phyloP scores from a whole-genome alignment of 2,113 vertebrate species.

The Leptocoma aspasia region DNA sequence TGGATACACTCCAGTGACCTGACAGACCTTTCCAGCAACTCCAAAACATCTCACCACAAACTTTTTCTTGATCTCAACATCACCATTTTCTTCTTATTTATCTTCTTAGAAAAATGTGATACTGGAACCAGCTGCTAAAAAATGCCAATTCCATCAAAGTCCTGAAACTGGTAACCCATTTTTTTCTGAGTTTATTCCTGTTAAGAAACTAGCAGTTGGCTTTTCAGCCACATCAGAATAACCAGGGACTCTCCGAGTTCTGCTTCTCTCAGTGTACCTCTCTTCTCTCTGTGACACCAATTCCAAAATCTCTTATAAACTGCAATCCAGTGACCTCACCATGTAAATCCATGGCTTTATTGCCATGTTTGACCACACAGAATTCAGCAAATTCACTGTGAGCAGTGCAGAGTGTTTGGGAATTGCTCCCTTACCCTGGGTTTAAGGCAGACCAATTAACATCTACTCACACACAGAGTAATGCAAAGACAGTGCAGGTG shows the following conservation, averaged over 20 bases:
- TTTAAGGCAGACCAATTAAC: not conserved
- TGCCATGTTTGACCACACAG: not conserved
- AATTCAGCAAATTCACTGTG: not conserved
- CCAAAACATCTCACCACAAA: not conserved
- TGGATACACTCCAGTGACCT: not conserved
- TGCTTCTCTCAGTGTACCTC: not conserved
- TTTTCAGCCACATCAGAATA: not conserved
- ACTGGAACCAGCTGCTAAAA: not conserved
- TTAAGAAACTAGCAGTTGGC: not conserved
- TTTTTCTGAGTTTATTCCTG: not conserved
- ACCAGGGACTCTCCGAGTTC: not conserved
- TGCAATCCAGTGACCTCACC: not conserved
- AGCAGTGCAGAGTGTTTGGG: not conserved
- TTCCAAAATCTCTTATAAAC: not conserved
- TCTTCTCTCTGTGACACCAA: not conserved
- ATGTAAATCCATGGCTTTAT: rapidly evolving
- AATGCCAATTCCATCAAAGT: not conserved
- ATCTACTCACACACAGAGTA: not conserved
- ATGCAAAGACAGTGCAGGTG: not conserved
- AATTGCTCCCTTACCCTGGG: rapidly evolving
- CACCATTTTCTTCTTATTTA: not conserved
- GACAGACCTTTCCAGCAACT: not conserved
- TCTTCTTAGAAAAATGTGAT: not conserved
- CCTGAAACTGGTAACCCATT: not conserved
- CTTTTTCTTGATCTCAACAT: not conserved